Conservation (phyloP, 1,140 invertebrate genomes). For the Platyura marginata region DNA sequence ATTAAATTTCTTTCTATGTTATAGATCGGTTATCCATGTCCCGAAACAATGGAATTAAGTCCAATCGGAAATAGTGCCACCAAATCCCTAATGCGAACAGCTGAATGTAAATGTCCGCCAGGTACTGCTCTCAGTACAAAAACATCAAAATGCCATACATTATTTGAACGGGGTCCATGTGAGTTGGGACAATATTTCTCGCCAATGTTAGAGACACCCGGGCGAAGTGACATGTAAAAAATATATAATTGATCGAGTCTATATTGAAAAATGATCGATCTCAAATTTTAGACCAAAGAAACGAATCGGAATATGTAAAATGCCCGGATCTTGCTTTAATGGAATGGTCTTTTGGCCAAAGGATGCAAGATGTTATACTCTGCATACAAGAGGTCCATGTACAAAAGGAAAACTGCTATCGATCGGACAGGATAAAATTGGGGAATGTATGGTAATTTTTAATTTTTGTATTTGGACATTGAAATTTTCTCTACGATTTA, state of each 20-base stretch:
- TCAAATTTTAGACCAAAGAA: slow-evolving; percentile 19
- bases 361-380: slow-evolving; percentile 49
- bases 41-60: slow-evolving; percentile 62
- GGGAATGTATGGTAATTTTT: slow-evolving; percentile 34
- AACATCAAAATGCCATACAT: slow-evolving; percentile 38
- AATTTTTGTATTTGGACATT: background rate
- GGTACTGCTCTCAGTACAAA: slow-evolving; percentile 41
- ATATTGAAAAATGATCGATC: too few relatives aligned
- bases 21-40: slow-evolving; percentile 56
- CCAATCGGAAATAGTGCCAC: slow-evolving; percentile 23
- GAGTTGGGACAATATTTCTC: slow-evolving; percentile 47
- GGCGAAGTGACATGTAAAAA: background rate
- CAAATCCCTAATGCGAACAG: slow-evolving; percentile 24
- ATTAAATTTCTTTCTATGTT: slow-evolving; percentile 5
- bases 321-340: slow-evolving; percentile 35
- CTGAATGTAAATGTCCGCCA: slow-evolving; percentile 59
- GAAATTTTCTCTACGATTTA: background rate
- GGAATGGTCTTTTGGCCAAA: slow-evolving; percentile 50
- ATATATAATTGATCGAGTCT: too few relatives aligned
- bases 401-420: slow-evolving; percentile 45
- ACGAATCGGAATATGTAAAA: slow-evolving; percentile 48
- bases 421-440: slow-evolving; percentile 32
- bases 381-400: slow-evolving; percentile 50
- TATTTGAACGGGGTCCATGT: slow-evolving; percentile 53
- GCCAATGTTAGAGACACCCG: slow-evolving; percentile 26